Conservation (phyloP, 2,797 vertebrate genomes). For the Anniella stebbinsi region DNA sequence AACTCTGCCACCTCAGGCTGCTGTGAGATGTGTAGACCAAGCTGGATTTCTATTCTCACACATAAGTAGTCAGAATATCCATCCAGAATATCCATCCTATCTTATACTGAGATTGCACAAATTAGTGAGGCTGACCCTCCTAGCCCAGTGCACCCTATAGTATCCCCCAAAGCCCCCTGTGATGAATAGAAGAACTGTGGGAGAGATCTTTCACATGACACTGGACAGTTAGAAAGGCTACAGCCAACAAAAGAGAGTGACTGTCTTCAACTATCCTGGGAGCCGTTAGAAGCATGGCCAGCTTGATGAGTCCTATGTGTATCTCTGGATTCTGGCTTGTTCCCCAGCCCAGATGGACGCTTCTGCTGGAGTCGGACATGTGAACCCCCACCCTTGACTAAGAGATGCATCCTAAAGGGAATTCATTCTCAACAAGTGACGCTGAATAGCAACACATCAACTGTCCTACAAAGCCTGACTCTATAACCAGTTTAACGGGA, state of each 20-base stretch:
- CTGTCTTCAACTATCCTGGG: not conserved
- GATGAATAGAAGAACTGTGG: not conserved
- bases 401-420: not conserved
- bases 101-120: not conserved
- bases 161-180: not conserved
- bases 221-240: not conserved
- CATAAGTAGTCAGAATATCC: not conserved
- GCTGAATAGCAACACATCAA: not conserved
- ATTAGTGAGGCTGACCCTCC: not conserved
- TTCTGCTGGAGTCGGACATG: not conserved
- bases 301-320: not conserved
- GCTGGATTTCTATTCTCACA: not conserved
- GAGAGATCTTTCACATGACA: not conserved
- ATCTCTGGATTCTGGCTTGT: not conserved
- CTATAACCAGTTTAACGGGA: not conserved
- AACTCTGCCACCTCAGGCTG: not conserved
- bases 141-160: not conserved
- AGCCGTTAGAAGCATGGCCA: not conserved
- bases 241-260: not conserved
- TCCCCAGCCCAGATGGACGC: not conserved
- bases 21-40: not conserved
- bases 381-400: not conserved
- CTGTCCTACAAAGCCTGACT: not conserved
- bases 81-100: not conserved
- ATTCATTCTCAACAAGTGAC: not conserved